Evolutionary conservation across 2,113 vertebrate species (phyloP).

Genomic region (Bothrops jararaca): DNA sequence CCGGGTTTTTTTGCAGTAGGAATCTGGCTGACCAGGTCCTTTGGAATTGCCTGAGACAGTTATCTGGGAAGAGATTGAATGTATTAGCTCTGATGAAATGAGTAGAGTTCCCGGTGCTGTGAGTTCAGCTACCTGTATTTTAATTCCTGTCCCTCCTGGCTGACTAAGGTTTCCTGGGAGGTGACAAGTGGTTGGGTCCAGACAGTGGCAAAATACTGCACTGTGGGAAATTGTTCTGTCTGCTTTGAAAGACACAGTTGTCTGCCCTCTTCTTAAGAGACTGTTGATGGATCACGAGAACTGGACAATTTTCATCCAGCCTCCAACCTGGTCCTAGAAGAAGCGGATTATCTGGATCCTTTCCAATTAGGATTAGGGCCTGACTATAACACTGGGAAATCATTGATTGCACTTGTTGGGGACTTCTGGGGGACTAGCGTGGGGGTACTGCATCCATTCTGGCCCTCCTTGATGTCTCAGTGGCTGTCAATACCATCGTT

Average conservation of each 20-base stretch:
- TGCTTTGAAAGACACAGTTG: not conserved
- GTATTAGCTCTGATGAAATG: not conserved
- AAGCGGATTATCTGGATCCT: not conserved
- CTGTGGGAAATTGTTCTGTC: not conserved
- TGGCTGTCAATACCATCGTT: not conserved
- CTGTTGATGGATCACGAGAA: not conserved
- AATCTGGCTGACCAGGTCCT: not conserved
- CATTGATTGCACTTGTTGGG: not conserved
- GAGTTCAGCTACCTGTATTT: not conserved
- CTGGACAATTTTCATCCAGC: not conserved
- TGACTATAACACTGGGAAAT: not conserved
- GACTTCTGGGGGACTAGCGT: not conserved
- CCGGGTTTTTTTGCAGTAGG: not conserved
- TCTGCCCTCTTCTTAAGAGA: not conserved
- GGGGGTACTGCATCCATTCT: not conserved
- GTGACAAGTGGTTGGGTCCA: not conserved
- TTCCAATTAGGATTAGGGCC: not conserved
- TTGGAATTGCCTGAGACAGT: not conserved
- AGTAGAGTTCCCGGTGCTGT: not conserved
- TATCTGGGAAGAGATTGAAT: not conserved
- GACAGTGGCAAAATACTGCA: not conserved
- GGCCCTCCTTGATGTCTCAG: not conserved
- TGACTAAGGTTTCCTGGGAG: not conserved
- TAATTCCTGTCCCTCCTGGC: not conserved
- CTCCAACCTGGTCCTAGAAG: not conserved